Evolutionary conservation across 2,888 invertebrate species (phyloP), one percentile per base, ranked within the genome.

Genomic region (Callimorpha dominula): DNA sequence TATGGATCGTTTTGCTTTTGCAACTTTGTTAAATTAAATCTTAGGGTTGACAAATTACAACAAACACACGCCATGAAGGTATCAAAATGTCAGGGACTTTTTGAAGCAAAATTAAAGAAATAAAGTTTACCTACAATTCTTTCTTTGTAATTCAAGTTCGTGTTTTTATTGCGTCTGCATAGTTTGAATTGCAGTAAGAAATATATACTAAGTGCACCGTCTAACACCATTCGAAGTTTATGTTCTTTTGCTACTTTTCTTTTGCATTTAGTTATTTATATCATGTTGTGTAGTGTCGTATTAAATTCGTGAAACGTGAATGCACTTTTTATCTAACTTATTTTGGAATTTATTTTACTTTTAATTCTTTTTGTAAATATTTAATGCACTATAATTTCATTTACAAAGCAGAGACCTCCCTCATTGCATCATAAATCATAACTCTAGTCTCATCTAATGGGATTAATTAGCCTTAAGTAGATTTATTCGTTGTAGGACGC

Each of bases 381-480:
- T 15, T 65, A 11, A 43, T 11, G 6, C 14, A 20, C 46, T 14
- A 46, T 46, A n/a, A 43, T n/a, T 65, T 46, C n/a, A 65, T 65
- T 65, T 17, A 20, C 46, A 49, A 65, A 20, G 49, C 49, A 49
- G 31, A 50, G 4, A 40, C 17, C 9, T 65, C 50, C 15, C 17
- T 0, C 17, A 62, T 40, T 9, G 40, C 17, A 11, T 50, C 17
- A 65, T 49, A 65, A 50, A 65, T 65, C 15, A 65, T 50, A 50
- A 65, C 31, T 31, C 46, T 9, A 20, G 15, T n/a, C 52, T 42
- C 42, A 67, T 52, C 9, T 54, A 17, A 40, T 12, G 52, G 15
- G 31, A 52, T 66, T 42, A 66, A 52, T 66, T 42, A 66, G 40
- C 43, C 57, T 31, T 17, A 68, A 68, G 12, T 46, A 31, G 15